Percentiles rank a stretch among this genome's conserved stretches.
Conservation (phyloP, 2,888 invertebrate genomes). For the Hyposoter dolosus region DNA sequence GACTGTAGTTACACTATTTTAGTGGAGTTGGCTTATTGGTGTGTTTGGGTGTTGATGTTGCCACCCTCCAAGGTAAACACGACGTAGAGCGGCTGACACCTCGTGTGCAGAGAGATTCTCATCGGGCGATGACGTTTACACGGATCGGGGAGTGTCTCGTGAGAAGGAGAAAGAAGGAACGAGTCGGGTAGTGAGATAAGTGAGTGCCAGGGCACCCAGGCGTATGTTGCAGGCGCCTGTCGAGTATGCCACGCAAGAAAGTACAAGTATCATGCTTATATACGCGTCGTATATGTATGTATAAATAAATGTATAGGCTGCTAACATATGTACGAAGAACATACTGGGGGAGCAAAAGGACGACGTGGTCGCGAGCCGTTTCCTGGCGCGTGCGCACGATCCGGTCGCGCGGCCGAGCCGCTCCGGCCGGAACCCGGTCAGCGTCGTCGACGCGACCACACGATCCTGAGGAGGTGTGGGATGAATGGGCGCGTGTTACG, state of each 20-base stretch:
- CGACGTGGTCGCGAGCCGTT: constrained; percentile 61
- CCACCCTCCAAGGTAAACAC: constrained; percentile 1
- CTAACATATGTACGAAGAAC: constrained; percentile 22
- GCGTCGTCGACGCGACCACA: constrained; percentile 61
- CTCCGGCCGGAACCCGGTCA: constrained; percentile 75
- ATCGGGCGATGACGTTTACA: constrained; percentile 71
- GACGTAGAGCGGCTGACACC: constrained; percentile 36
- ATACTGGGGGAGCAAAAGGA: constrained; percentile 19
- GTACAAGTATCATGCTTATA: constrained; percentile 50
- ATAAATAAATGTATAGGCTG: constrained; percentile 6
- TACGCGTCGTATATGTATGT: constrained; percentile 20
- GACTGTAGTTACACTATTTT: background rate
- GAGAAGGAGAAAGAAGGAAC: constrained; percentile 28
- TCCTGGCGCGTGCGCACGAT: constrained; percentile 74
- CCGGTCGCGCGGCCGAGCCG: constrained; percentile 61
- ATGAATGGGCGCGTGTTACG: constrained; percentile 76
- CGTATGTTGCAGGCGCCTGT: constrained; percentile 71
- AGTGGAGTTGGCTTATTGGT: constrained; percentile 21
- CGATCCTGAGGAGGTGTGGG: constrained; percentile 73
- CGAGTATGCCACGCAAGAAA: constrained; percentile 68
- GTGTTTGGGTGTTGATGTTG: constrained; percentile 33
- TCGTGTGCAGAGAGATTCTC: constrained; percentile 56
- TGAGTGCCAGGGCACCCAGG: constrained; percentile 67
- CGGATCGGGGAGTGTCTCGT: constrained; percentile 66
- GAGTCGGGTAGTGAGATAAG: constrained; percentile 58